Evolutionary conservation across 1,140 invertebrate species (phyloP).

Genomic region (Ceratosolen solmsi): DNA sequence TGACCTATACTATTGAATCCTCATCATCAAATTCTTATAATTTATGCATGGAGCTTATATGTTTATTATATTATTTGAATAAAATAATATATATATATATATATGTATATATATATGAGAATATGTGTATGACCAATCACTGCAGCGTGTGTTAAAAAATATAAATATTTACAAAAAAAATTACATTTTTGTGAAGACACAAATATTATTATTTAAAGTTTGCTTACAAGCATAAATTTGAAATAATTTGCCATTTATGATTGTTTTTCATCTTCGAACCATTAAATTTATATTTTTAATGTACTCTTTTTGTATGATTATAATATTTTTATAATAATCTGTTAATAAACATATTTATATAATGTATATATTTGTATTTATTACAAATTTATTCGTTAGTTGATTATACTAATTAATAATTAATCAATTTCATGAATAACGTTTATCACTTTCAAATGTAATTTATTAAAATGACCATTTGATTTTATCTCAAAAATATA

Average conservation of each 20-base stretch:
- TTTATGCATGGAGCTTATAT: not conserved
- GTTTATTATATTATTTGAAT: not conserved
- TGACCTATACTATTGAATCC: not conserved
- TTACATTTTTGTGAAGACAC: not conserved
- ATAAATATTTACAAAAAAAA: not conserved
- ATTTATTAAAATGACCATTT: no score
- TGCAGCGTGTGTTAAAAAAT: no score
- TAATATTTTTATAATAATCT: not conserved
- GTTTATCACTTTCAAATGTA: no score
- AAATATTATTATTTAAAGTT: not conserved
- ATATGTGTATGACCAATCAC: no score
- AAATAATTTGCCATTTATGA: not conserved
- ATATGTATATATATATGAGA: no score
- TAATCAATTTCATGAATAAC: no score
- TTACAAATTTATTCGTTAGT: not conserved
- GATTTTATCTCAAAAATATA: no score
- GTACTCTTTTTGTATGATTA: not conserved
- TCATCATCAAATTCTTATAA: not conserved
- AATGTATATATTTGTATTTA: not conserved
- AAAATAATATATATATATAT: not conserved
- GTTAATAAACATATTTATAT: not conserved
- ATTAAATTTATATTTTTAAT: not conserved
- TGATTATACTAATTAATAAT: no score
- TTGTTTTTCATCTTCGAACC: not conserved
- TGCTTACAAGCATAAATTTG: not conserved